Base-by-base conservation (phyloP, 2,113 vertebrate species). In the Sclerurus mexicanus region DNA sequence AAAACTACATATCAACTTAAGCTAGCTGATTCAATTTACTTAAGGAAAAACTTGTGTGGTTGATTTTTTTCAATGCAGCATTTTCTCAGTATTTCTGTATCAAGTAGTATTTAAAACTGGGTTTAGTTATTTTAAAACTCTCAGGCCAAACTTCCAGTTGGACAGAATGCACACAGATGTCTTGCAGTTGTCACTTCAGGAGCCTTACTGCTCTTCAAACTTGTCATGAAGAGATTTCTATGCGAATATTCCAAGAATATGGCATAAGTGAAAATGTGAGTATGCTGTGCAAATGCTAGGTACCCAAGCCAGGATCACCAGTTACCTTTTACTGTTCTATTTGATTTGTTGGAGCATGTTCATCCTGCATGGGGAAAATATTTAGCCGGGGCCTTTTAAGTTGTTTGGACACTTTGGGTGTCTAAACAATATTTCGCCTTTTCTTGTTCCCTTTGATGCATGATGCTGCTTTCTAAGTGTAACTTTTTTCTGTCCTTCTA, bases 271-370 rank as follows among this genome's bases (percentile, higher is more conserved):
- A 10, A 75, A 68, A 39, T 6, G 8, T 31, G 49, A 33, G 11
- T 47, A 24, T 44, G 24, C 30, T 68, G 46, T 86, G 46, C n/a
- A 55, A 53, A 27, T 66, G 56, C 39, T 50, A 1, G 10, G 21
- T 22, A 12, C 0, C 1, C 0, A 1, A 58, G 56, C 50, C 52
- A 7, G 49, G 24, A 35, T 58, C 67, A 10, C 27, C 47, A 16
- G 17, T 81, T 69, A 11, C 3, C 27, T 72, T 63, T 25, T 24
- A 35, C 12, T 40, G 31, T 18, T 49, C 21, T 42, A 0, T 40
- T 49, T 39, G 1, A 0, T 62, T 75, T 75, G 24, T 28, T 63
- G 71, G 39, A 72, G 16, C 39, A 1, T 3, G 23, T 42, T 44
- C 12, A 5, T 53, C 39, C 46, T 67, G 6, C 46, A 5, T 11